A percentile compares a stretch with the other conserved stretches of the same genome.
Conservation (phyloP, 2,797 vertebrate genomes). For the Trematomus bernacchii region DNA sequence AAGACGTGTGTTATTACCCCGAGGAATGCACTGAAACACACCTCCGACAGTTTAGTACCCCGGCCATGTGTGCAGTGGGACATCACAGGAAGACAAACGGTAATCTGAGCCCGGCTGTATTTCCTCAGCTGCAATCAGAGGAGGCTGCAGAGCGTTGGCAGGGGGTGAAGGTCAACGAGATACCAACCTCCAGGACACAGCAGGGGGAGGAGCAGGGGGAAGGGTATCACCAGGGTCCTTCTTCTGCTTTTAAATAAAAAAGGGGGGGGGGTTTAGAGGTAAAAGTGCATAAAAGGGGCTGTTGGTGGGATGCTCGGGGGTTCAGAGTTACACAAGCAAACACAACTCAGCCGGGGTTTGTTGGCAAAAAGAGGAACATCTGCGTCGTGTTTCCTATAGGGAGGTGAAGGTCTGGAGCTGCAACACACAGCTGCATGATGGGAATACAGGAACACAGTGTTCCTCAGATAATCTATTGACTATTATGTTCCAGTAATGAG, state of each 20-base stretch:
- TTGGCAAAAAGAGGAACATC: constrained; percentile 66
- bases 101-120: constrained; percentile 51
- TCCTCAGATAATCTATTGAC: no score
- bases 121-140: constrained; percentile 69
- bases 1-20: constrained; percentile 33
- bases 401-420: constrained; percentile 21
- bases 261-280: constrained; percentile 17
- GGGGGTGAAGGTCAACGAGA: constrained; percentile 53
- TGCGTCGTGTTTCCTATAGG: constrained; percentile 63
- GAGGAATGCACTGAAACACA: constrained; percentile 47
- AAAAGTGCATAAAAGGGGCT: constrained; percentile 35
- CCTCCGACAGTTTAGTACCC: constrained; percentile 22
- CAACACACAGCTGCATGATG: constrained; percentile 56
- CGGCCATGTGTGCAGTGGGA: constrained; percentile 29
- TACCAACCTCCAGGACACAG: constrained; percentile 28
- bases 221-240: constrained; percentile 9
- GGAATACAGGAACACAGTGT: neutral
- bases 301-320: constrained; percentile 24
- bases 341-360: constrained; percentile 63
- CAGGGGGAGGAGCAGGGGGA: constrained; percentile 6
- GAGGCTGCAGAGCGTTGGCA: constrained; percentile 26
- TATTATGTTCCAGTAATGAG: no score
- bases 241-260: neutral
- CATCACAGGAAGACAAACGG: constrained; percentile 64
- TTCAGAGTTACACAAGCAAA: constrained; percentile 66